These are phyloP conservation scores for Aldabrachelys gigantea DNA, from an alignment of 2,113 vertebrate genomes.

Conservation along the genomic window DNA sequence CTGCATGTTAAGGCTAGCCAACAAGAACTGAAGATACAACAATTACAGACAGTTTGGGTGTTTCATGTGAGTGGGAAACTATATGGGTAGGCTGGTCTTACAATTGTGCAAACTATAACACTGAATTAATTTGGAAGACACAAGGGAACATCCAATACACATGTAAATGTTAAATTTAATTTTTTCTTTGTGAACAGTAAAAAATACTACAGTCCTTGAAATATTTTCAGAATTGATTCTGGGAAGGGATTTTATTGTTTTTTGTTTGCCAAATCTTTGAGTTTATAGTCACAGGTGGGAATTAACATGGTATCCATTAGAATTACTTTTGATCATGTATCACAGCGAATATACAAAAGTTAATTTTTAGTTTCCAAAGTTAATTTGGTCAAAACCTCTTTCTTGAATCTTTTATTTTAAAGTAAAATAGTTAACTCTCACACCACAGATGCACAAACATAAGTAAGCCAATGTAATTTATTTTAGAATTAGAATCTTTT, in stretches of 20 bases:
- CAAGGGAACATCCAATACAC: background rate
- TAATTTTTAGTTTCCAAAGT: background rate
- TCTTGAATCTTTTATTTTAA: background rate
- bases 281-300: background rate
- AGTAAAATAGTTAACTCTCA: background rate
- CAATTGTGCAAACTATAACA: background rate
- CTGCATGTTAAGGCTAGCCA: background rate
- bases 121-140: background rate
- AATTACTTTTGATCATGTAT: background rate
- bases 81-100: background rate
- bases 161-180: background rate
- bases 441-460: background rate
- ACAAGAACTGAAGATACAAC: background rate
- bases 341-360: background rate
- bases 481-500: constrained; percentile 1
- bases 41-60: background rate
- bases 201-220: background rate
- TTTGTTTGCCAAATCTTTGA: background rate
- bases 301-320: background rate
- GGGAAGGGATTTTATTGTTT: background rate
- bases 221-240: background rate
- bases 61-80: background rate
- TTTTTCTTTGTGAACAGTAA: background rate
- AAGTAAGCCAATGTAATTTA: background rate
- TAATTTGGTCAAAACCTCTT: background rate